Evolutionary conservation across 2,797 vertebrate genomes (phyloP), one percentile per base, ranked within the genome.

Genomic region (Euthynnus affinis): DNA sequence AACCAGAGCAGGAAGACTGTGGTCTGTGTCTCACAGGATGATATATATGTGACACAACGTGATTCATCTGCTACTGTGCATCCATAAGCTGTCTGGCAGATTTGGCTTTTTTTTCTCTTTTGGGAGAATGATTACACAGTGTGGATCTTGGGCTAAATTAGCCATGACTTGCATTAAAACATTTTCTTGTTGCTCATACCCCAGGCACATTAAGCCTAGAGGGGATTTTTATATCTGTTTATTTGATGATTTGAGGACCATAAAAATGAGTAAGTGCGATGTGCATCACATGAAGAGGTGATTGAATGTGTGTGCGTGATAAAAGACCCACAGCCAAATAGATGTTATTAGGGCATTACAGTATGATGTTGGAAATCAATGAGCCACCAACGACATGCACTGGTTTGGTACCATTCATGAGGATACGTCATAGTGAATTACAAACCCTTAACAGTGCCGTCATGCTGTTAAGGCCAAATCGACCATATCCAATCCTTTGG

Each of bases 61-160:
- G 76, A 92, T 90, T 90, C 85, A 91, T 93, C 83, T 75, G 91
- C 93, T 93, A 92, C 91, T 84, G 90, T 91, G 80, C 85, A 85
- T 93, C 85, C 58, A 74, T 92, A 91, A 92, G 81, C 91, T 90
- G 77, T 92, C 89, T 89, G 87, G 78, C 90, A 92, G 89, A 88
- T 90, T 71, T 61, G 34, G 44, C 42, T 63, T 74, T 42, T 78
- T 83, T 89, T 73, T 72, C 40, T 64, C 52, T 81, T 65, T 71
- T 72, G 67, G 81, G 74, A 87, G 79, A 84, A 64, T 83, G 86
- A 93, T 93, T 92, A 92, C 70, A 93, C 74, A 86, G 83, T 76
- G 22, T 66, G 77, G 82, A 86, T 88, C 58, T 74, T 29, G 2
- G 69, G 81, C 42, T 91, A 89, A 94, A 95, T 91, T 91, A 82